Percentiles rank a stretch among this genome's conserved stretches.
These are phyloP conservation scores for Clarias fuscus DNA, from an alignment of 2,797 vertebrate genomes.

Conservation along the genomic window DNA sequence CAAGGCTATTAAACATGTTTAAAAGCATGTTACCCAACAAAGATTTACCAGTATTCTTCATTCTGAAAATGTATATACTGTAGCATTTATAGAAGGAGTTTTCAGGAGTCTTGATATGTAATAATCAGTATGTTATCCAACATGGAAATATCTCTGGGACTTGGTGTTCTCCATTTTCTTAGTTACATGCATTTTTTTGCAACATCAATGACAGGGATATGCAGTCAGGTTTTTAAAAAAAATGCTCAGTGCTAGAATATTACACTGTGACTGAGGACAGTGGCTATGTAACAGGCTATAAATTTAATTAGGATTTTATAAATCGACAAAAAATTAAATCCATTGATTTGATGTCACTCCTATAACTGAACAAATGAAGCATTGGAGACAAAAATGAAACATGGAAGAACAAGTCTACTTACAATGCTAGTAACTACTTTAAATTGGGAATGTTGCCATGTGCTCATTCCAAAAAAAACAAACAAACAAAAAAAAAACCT, in stretches of 20 bases:
- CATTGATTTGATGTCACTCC: background rate
- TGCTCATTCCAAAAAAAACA: background rate
- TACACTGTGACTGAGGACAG: background rate
- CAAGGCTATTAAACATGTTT: background rate
- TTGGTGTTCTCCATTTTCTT: background rate
- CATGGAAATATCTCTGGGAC: background rate
- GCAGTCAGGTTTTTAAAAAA: background rate
- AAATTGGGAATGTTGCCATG: constrained; percentile 1
- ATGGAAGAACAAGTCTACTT: background rate
- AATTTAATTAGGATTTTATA: background rate
- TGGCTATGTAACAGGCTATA: background rate
- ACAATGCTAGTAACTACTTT: background rate
- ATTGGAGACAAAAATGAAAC: background rate
- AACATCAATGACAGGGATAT: background rate
- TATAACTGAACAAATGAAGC: background rate
- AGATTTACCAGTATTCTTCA: background rate
- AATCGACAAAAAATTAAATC: background rate
- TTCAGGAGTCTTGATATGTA: background rate
- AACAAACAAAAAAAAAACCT: background rate
- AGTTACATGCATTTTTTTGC: background rate
- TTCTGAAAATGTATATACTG: background rate
- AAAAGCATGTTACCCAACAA: background rate
- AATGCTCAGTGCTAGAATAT: background rate
- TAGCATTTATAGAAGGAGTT: background rate
- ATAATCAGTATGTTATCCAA: background rate